phyloP scores from a whole-genome alignment of 2,888 invertebrate genomes.

The Ophioninae sp. region DNA sequence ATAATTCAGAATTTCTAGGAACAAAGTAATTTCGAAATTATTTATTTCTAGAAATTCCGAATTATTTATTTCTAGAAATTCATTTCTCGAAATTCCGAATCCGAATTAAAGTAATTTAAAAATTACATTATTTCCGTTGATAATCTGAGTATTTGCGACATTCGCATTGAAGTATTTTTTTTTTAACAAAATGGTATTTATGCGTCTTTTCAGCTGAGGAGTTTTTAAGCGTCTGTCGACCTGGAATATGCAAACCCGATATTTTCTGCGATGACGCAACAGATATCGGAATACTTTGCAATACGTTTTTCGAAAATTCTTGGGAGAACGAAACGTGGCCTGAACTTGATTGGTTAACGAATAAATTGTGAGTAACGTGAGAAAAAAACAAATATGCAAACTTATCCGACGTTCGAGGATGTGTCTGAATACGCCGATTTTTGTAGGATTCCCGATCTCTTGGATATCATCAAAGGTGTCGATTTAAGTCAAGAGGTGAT shows the following conservation, averaged over 20 bases:
- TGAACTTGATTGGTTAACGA: constrained; percentile 87
- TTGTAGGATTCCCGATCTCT: constrained; percentile 83
- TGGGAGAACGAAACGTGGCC: constrained; percentile 85
- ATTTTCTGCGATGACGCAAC: constrained; percentile 85
- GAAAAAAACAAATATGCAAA: not conserved
- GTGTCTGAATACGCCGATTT: not conserved
- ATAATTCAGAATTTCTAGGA: too few species aligned
- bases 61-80: too few species aligned
- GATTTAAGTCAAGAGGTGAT: constrained; percentile 82
- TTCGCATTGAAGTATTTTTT: not conserved
- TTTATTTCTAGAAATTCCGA: too few species aligned
- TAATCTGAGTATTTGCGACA: not conserved
- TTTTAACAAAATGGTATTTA: not conserved
- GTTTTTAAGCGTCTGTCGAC: constrained; percentile 80
- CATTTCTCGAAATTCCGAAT: too few species aligned
- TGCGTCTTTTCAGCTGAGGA: constrained; percentile 79
- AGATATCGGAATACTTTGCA: constrained; percentile 83
- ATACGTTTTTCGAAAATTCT: constrained; percentile 81
- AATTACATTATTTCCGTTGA: too few species aligned
- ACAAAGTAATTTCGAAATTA: too few species aligned
- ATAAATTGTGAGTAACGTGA: constrained; percentile 84
- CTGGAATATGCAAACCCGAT: constrained; percentile 83
- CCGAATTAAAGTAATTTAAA: too few species aligned
- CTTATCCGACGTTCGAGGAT: not conserved
- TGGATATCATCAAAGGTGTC: constrained; percentile 83